Conservation (phyloP, 2,113 vertebrate genomes). For the Budorcas taxicolor region DNA sequence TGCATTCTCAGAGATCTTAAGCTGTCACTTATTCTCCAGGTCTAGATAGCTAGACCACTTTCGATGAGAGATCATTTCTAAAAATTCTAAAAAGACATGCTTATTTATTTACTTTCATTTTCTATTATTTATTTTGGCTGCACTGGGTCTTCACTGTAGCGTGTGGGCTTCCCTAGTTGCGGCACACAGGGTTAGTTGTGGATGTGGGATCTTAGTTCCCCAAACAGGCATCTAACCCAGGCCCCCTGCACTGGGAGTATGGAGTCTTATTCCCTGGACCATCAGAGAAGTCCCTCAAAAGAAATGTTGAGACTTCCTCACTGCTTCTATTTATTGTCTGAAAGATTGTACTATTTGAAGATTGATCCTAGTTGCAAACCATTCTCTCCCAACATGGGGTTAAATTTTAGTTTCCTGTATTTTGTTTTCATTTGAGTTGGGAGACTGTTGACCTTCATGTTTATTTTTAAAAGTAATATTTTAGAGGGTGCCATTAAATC, state of each 20-base stretch:
- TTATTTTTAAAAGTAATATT: conserved; percentile 23
- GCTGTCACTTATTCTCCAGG: background rate
- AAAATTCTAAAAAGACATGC: background rate
- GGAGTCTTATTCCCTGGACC: background rate
- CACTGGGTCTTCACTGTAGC: background rate
- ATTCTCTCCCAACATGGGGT: background rate
- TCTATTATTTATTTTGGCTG: background rate
- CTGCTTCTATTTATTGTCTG: background rate
- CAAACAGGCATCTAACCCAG: background rate
- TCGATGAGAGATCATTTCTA: background rate
- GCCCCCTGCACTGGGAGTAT: background rate
- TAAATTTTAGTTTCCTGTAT: background rate
- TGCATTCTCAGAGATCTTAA: background rate
- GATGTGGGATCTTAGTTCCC: background rate
- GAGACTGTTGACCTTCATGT: background rate
- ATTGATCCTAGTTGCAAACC: background rate
- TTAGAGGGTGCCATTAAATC: conserved; percentile 1
- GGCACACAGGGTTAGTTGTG: background rate
- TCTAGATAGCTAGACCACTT: background rate
- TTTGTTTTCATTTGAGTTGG: conserved; percentile 8
- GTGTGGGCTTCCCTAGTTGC: background rate
- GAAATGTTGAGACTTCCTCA: background rate
- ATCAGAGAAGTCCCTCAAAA: background rate
- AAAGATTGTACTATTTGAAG: background rate
- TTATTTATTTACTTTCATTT: background rate